phyloP scores from a whole-genome alignment of 2,888 invertebrate species.

The Folsomia candida region DNA sequence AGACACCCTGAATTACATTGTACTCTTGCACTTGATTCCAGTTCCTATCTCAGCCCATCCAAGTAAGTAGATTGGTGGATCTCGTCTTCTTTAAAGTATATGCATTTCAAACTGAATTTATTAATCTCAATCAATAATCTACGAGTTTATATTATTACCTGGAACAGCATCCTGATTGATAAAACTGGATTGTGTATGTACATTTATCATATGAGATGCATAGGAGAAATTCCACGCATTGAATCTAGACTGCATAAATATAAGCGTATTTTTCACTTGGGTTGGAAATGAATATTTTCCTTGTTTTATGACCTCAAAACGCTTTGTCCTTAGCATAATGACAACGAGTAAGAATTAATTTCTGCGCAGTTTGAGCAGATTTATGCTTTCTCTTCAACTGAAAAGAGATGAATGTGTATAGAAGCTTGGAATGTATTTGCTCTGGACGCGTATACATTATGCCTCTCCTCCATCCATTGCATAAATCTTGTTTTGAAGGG shows the following conservation, averaged over 20 bases:
- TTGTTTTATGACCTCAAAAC: no score
- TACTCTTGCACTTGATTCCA: no score
- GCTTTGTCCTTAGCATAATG: no score
- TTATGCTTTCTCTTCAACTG: neutral
- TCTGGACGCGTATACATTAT: neutral
- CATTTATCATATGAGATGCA: no score
- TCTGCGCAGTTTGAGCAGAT: neutral
- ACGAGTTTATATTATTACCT: neutral
- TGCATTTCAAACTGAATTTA: neutral
- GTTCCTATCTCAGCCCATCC: neutral
- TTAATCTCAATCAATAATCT: neutral
- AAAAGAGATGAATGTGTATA: neutral
- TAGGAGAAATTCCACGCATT: no score
- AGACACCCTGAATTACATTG: neutral
- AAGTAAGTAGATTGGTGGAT: neutral
- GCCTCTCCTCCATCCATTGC: neutral
- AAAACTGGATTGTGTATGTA: no score
- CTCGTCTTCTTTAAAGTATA: no score
- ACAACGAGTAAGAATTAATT: no score
- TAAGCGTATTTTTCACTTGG: no score
- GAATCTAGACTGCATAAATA: no score
- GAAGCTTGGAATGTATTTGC: constrained; percentile 2
- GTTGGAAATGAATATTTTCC: no score
- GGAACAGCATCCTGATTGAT: no score
- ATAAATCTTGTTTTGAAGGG: constrained; percentile 17